Conservation (phyloP, 2,888 invertebrate species). For the Archips crataeganus region DNA sequence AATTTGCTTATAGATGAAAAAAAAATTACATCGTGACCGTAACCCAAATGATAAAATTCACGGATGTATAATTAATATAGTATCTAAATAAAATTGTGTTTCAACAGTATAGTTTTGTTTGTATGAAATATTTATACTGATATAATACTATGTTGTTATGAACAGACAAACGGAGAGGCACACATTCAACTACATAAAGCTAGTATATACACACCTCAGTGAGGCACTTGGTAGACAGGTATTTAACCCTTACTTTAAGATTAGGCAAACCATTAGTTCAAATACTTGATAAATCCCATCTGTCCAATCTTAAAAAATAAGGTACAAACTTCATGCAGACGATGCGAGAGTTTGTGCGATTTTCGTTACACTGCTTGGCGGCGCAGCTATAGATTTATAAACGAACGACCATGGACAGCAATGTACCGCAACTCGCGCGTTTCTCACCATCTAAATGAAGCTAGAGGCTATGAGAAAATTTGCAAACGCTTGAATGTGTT, state of each 20-base stretch:
- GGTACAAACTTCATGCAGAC: not conserved
- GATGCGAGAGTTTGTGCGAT: no score
- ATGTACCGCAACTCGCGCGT: no score
- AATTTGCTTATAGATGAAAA: not conserved
- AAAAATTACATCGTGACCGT: not conserved
- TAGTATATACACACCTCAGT: slow-evolving; percentile 74
- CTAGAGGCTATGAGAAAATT: not conserved
- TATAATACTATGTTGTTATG: slow-evolving; percentile 40
- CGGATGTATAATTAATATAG: slow-evolving; percentile 6
- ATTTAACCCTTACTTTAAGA: slow-evolving; percentile 10
- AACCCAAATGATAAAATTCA: slow-evolving; percentile 11
- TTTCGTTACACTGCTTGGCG: no score
- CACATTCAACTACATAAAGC: slow-evolving; percentile 75
- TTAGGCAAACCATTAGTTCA: slow-evolving; percentile 7
- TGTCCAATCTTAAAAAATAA: slow-evolving; percentile 15
- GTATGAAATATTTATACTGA: slow-evolving; percentile 23
- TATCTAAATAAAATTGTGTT: slow-evolving; percentile 18
- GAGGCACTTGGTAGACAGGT: slow-evolving; percentile 72
- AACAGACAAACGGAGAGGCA: slow-evolving; percentile 66
- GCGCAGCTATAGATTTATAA: no score
- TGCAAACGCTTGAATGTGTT: not conserved
- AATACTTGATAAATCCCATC: not conserved
- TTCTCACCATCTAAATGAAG: no score
- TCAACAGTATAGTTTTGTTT: slow-evolving; percentile 17
- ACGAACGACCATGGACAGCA: no score